phyloP scores from a whole-genome alignment of 2,797 vertebrate genomes.

The Peromyscus attwateri region DNA sequence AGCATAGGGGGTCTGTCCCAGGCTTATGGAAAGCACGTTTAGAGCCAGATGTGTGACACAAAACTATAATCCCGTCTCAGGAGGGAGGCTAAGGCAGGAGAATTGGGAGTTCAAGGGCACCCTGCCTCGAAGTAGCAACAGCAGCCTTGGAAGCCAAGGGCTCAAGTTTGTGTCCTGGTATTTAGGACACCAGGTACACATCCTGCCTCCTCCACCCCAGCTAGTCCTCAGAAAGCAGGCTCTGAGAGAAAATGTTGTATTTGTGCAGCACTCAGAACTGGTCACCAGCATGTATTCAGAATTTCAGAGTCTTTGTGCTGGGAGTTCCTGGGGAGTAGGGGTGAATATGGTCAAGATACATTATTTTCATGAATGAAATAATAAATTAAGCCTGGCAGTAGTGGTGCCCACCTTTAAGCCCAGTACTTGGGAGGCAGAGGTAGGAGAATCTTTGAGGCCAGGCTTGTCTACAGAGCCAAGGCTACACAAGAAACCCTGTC shows the following conservation, averaged over 20 bases:
- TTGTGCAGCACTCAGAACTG: not conserved
- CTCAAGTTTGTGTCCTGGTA: not conserved
- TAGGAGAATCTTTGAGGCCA: not conserved
- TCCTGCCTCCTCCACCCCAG: not conserved
- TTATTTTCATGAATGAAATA: not conserved
- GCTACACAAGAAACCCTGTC: not conserved
- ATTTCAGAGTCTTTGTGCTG: constrained; percentile 7
- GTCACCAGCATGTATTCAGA: not conserved
- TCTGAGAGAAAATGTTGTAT: not conserved
- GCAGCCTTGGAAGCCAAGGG: not conserved
- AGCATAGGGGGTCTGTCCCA: not conserved
- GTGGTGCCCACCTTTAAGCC: not conserved
- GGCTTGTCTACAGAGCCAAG: not conserved
- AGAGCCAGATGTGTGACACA: not conserved
- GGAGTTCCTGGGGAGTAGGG: not conserved
- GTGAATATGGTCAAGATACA: not conserved
- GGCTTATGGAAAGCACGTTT: not conserved
- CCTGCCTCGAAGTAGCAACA: not conserved
- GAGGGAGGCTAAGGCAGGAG: not conserved
- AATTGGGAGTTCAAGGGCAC: not conserved
- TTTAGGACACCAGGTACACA: not conserved
- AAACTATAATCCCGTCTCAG: not conserved
- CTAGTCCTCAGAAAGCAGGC: not conserved
- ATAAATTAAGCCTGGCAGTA: not conserved
- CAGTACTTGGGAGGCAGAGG: not conserved